Base-by-base conservation (phyloP, 1,140 invertebrate genomes). In the Drosophila sp. region DNA sequence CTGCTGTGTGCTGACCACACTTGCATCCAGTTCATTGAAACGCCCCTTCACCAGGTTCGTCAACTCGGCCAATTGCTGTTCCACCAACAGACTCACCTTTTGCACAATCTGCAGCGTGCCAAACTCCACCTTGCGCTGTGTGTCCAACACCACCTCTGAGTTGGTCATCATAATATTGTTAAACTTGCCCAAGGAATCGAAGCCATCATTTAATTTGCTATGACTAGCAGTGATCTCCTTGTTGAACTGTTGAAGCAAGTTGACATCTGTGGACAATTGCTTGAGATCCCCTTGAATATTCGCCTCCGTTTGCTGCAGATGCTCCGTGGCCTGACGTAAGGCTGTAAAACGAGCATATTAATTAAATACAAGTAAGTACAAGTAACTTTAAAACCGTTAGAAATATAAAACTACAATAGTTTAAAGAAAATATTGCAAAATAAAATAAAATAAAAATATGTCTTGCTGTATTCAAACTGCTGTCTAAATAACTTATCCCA, bases 131-230 rank as follows among this genome's bases (percentile, higher is more conserved):
- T 96, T 93, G 64, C 96, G 94, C 90, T 97, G 97, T 0, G 95
- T 97, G 45, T 97, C 96, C 76, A 97, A 90, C 4, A 97, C 96
- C 78, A 96, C 95, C 92, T 97, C 97, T 0, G 96, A 96, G 59
- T 96, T 97, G 89, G 96, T 95, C 34, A 97, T 93, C 92, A 97
- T 94, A 1, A 97, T 95, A 56, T 95, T 94, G 78, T 97, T 97
- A 32, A 96, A 95, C 83, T 96, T 97, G 6, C 94, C 93, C 36
- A 97, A 89, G 2, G 92, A 90, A 25, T 92, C 91, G 9, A 94
- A 69, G 14, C 93, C 92, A 34, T 93, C 87, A 51, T 72, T 76
- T 25, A 96, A 78, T 13, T 94, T 91, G 38, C 93, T 93, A 70
- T 94, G 94, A 57, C 94, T 94, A 53, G 92, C 91, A 5, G 93